Evolutionary conservation across 92 coral and sea anemone species (phyloP).

Genomic region (Zoanthus solanderi): DNA sequence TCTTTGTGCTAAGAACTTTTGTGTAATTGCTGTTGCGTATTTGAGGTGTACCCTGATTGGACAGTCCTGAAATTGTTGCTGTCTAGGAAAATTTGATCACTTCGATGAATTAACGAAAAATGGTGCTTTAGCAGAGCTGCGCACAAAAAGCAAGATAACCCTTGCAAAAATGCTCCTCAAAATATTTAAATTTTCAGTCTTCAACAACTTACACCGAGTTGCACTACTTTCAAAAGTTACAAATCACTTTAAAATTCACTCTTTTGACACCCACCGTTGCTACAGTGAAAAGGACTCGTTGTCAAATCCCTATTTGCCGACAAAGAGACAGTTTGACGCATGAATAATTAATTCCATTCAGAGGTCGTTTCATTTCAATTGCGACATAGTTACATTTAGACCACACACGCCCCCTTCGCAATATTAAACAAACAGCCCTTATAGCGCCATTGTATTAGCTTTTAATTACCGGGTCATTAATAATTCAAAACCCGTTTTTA

Average conservation of each 20-base stretch:
- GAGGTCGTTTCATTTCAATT: slow-evolving; percentile 51
- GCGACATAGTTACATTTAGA: slow-evolving; percentile 79
- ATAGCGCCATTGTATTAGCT: slow-evolving; percentile 52
- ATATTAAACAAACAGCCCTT: slow-evolving; percentile 34
- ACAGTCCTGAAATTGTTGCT: slow-evolving; percentile 40
- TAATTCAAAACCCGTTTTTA: slow-evolving; percentile 58
- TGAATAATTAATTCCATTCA: slow-evolving; percentile 37
- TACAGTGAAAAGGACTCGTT: slow-evolving; percentile 31
- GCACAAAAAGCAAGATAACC: background rate
- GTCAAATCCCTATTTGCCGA: slow-evolving; percentile 41
- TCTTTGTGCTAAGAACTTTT: slow-evolving; percentile 36
- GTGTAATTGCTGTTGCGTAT: slow-evolving; percentile 45
- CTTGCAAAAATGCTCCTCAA: background rate
- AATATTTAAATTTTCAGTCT: background rate
- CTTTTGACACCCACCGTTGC: slow-evolving; percentile 41
- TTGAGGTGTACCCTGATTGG: slow-evolving; percentile 44
- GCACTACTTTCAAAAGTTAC: slow-evolving; percentile 16
- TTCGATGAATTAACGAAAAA: slow-evolving; percentile 1
- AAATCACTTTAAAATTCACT: slow-evolving; percentile 36
- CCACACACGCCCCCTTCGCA: slow-evolving; percentile 37
- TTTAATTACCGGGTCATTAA: slow-evolving; percentile 73
- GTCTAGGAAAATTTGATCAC: slow-evolving; percentile 9
- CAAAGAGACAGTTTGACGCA: slow-evolving; percentile 46
- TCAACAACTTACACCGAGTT: too few species aligned
- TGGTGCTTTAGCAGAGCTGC: background rate